Evolutionary conservation across 2,888 invertebrate species (phyloP), one percentile per base, ranked within the genome.

Genomic region (Caenorhabditis sp.): DNA sequence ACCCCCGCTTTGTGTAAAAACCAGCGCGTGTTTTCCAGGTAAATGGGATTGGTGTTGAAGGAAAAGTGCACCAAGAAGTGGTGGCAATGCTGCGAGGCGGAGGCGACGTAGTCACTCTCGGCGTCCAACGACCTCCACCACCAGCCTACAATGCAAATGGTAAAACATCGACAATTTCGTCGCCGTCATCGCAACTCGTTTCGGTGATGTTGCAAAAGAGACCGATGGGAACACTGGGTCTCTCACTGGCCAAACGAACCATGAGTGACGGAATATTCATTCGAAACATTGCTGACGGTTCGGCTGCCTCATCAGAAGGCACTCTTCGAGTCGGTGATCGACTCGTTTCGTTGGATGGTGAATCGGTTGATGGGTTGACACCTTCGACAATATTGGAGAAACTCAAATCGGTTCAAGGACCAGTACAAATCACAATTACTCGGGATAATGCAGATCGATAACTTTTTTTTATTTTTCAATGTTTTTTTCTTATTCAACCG

Each of bases 41-140:
- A 36, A 89, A 90, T 72, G 88, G 88, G 37, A 77, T 83, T 19
- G 83, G 83, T 14, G 88, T 89, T 0, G 88, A 88, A 49, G 88
- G 87, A 10, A 82, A 88, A 83, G 83, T 84, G 3, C 89, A 89
- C 77, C 84, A 86, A 37, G 88, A 89, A 68, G 89, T 89, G 19
- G 88, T 89, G 24, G 80, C 83, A 53, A 76, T 88, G 72, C 84
- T 90, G 62, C 87, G 88, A 66, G 72, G 76, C 24, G 82, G 80
- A 19, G 81, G 82, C 12, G 69, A 74, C 43, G 58, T 63, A 3
- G 81, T 83, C 17, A 68, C 66, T 14, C 75, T 82, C 23, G 77
- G 78, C 43, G 68, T 78, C 1, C 73, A 69, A 36, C 49, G 69
- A 55, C 63, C 76, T 23, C 66, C 68, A 23, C 62, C 73, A 36